A percentile compares a stretch with the other conserved stretches of the same genome.
Conservation (phyloP, 1,140 invertebrate genomes). For the Diachasma alloeum region DNA sequence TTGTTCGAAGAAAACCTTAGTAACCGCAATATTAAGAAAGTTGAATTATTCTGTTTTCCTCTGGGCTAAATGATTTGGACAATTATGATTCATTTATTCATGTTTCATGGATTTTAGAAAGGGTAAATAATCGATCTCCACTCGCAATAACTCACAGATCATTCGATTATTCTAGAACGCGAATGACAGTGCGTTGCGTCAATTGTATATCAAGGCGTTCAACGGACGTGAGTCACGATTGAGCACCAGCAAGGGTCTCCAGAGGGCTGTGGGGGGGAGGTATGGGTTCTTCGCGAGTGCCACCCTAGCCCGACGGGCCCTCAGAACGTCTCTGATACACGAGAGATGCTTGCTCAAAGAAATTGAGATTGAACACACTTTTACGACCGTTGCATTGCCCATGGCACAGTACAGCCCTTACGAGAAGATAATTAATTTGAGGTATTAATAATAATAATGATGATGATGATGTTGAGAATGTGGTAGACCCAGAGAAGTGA, state of each 20-base stretch:
- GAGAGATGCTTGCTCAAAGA: slow-evolving; percentile 58
- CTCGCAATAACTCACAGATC: too few species aligned
- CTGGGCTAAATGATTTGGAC: too few species aligned
- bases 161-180: slow-evolving; percentile 46
- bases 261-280: slow-evolving; percentile 53
- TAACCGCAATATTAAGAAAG: too few species aligned
- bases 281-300: slow-evolving; percentile 64
- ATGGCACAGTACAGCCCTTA: slow-evolving; percentile 59
- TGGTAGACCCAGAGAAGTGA: too few species aligned
- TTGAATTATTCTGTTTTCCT: too few species aligned
- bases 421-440: slow-evolving; percentile 60
- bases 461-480: not conserved
- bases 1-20: too few species aligned
- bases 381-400: slow-evolving; percentile 56
- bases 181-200: slow-evolving; percentile 56
- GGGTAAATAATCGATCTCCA: slow-evolving; percentile 37
- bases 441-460: slow-evolving; percentile 40
- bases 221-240: slow-evolving; percentile 54
- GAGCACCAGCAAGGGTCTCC: slow-evolving; percentile 53
- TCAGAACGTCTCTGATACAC: slow-evolving; percentile 54
- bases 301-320: slow-evolving; percentile 55
- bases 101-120: too few species aligned
- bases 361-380: slow-evolving; percentile 51
- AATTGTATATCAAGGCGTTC: slow-evolving; percentile 60
- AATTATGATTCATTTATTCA: too few species aligned